Percentiles rank a stretch among this genome's conserved stretches.
These are phyloP conservation scores for Morpho deidamia DNA, from an alignment of 2,888 invertebrate species.

Conservation along the genomic window DNA sequence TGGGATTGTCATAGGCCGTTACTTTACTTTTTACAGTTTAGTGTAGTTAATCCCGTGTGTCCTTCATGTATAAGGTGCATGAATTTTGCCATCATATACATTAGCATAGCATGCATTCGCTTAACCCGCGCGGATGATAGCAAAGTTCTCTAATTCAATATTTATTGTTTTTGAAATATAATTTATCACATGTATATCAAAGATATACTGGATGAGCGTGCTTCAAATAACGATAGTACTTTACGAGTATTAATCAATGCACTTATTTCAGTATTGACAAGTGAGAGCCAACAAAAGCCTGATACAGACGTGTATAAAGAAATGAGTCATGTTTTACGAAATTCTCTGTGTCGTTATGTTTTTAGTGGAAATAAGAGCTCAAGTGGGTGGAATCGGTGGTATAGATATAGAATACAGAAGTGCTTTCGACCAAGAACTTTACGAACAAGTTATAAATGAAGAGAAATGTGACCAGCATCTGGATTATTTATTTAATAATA, in stretches of 20 bases:
- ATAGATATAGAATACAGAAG: slow-evolving; percentile 1
- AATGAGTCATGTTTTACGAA: background rate
- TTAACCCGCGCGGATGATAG: too few species aligned
- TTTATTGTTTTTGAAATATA: too few species aligned
- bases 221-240: too few species aligned
- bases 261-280: background rate
- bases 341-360: background rate
- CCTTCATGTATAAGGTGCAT: too few species aligned
- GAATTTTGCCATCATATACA: too few species aligned
- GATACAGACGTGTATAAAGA: background rate
- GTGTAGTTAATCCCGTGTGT: too few species aligned
- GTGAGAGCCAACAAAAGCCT: background rate
- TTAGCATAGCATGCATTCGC: too few species aligned
- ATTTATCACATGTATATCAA: too few species aligned
- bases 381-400: background rate
- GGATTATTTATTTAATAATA: slow-evolving; percentile 24
- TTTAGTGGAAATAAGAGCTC: background rate
- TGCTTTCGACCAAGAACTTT: slow-evolving; percentile 41
- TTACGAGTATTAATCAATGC: background rate
- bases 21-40: too few species aligned
- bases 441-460: slow-evolving; percentile 40
- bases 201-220: too few species aligned
- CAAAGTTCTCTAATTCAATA: too few species aligned
- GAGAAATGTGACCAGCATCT: slow-evolving; percentile 37
- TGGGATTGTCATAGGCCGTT: too few species aligned